Conservation (phyloP, 2,888 invertebrate genomes). For the Hypselothyrea guttata region DNA sequence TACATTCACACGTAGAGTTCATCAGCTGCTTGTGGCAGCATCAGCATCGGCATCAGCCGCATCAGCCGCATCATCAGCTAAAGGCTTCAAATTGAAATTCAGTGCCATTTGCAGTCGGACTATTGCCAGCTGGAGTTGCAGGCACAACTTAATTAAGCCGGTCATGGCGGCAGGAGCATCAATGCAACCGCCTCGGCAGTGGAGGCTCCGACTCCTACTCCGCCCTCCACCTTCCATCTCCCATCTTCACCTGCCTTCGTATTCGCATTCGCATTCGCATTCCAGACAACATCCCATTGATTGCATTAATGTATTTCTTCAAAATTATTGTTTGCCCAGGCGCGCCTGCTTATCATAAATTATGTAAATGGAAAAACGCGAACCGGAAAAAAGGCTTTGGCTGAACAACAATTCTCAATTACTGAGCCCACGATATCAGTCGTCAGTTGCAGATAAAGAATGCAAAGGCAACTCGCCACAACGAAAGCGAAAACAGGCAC, state of each 20-base stretch:
- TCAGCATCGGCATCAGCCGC: slow-evolving; percentile 10
- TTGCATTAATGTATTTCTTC: slow-evolving; percentile 80
- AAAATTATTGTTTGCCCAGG: slow-evolving; percentile 81
- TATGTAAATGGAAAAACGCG: slow-evolving; percentile 80
- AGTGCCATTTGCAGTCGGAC: not conserved
- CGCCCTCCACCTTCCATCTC: not conserved
- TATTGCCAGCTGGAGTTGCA: slow-evolving; percentile 9
- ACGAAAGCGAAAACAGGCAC: slow-evolving; percentile 54
- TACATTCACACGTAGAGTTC: slow-evolving; percentile 78
- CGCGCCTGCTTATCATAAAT: slow-evolving; percentile 81
- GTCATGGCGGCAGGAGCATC: slow-evolving; percentile 38
- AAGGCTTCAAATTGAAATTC: slow-evolving; percentile 10
- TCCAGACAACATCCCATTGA: slow-evolving; percentile 69
- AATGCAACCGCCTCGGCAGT: slow-evolving; percentile 52
- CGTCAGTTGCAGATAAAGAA: slow-evolving; percentile 67
- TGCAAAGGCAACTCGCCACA: slow-evolving; percentile 33
- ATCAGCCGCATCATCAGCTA: slow-evolving; percentile 5
- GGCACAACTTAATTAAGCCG: slow-evolving; percentile 74
- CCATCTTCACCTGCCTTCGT: not conserved
- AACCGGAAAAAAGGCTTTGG: slow-evolving; percentile 75
- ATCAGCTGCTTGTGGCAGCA: slow-evolving; percentile 75
- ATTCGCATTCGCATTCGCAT: slow-evolving; percentile 9
- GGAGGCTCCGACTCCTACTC: slow-evolving; percentile 13
- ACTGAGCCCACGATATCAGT: slow-evolving; percentile 79
- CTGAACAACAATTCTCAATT: slow-evolving; percentile 81